Base-by-base conservation (phyloP, 2,113 vertebrate genomes). In the Stigmatopora argus region DNA sequence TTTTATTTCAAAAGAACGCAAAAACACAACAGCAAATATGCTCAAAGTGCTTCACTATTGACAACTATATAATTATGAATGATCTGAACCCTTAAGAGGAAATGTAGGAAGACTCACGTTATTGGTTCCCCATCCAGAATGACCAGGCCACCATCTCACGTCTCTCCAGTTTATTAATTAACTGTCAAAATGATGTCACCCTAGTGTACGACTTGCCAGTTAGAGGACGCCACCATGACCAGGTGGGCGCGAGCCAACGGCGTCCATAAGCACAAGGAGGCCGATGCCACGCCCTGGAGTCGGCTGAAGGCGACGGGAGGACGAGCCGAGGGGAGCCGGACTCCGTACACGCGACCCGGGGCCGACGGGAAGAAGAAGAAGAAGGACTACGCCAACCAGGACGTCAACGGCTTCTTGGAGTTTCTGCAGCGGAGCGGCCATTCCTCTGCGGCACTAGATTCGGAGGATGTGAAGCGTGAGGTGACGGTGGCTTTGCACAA, bases 371-470 rank as follows among this genome's bases (percentile, higher is more conserved):
- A 87, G 74, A 88, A 60, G 13, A 94, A 85, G 76, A 94, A 93
- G 71, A 93, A 92, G 63, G 91, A 91, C 0, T 95, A 94, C 31
- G 57, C 73, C 31, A 91, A 87, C 51, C 88, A 92, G 19, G 95
- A 97, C 44, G 94, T 96, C 12, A 99, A 98, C 26, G 96, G 96
- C 0, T 98, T 97, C 64, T 71, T 91, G 76, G 92, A 92, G 6
- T 91, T 84, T 73, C 79, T 94, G 23, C 78, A 88, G 70, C 77
- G 87, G 76, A 85, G 38, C 0, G 86, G 90, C 6, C 83, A 78
- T 55, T 3, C 48, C 31, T 80, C 83, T 7, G 38, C 15, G 26
- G 12, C 45, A 6, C 21, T 8, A 10, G 56, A 67, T 2, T 70
- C 19, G 13, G 60, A 78, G 13, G 48, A 18, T 18, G 82, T 91